phyloP scores from a whole-genome alignment of 2,113 vertebrate species.

The Sterrhoptilus dennistouni region DNA sequence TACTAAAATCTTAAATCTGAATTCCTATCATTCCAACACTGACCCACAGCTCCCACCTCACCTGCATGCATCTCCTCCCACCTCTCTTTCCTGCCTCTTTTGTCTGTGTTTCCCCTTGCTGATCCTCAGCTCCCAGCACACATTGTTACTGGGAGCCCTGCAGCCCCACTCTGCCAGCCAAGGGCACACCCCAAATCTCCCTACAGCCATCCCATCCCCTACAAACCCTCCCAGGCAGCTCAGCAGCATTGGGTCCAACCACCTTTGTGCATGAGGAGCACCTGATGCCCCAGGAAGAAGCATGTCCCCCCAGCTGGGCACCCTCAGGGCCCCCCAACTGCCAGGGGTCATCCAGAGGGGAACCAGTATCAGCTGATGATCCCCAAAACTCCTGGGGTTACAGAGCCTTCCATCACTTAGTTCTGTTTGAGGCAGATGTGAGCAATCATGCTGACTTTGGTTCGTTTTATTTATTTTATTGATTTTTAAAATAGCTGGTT shows the following conservation, averaged over 20 bases:
- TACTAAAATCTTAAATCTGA: too few relatives aligned
- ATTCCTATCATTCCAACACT: too few relatives aligned
- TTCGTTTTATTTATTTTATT: neutral
- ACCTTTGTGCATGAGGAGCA: neutral
- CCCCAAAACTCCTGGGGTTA: neutral
- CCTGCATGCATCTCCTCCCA: fast-evolving
- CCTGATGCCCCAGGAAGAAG: neutral
- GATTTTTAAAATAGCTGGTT: slow-evolving; percentile 17
- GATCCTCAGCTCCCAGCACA: neutral
- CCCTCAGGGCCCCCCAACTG: neutral
- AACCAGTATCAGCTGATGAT: neutral
- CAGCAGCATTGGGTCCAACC: fast-evolving
- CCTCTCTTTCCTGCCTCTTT: fast-evolving
- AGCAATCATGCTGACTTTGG: neutral
- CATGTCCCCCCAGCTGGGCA: fast-evolving
- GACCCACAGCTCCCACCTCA: neutral
- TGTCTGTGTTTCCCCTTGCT: fast-evolving
- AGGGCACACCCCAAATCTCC: fast-evolving
- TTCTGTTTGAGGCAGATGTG: neutral
- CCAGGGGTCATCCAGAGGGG: neutral
- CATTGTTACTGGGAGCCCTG: fast-evolving
- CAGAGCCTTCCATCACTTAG: neutral
- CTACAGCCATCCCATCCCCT: fast-evolving
- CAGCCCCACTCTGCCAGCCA: fast-evolving
- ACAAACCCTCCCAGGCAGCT: neutral